phyloP scores from a whole-genome alignment of 2,113 vertebrate species.

The Xenopus tropicalis region UCB_Xtro_10.0 CM004450.2:92125501-92126000 shows the following conservation, averaged over 20 bases:
- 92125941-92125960: constrained; percentile 8
- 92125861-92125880: constrained; percentile 13
- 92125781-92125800: background rate
- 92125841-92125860: constrained; percentile 13
- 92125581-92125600: too few species aligned
- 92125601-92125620: too few species aligned
- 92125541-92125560: too few species aligned
- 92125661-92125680: background rate
- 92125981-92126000: background rate
- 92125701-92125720: background rate
- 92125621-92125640: background rate
- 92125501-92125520: too few species aligned
- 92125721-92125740: background rate
- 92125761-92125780: constrained; percentile 7
- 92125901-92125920: background rate
- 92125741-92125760: constrained; percentile 12
- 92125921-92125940: constrained; percentile 2
- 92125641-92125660: background rate
- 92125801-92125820: constrained; percentile 16
- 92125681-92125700: background rate
- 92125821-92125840: constrained; percentile 13
- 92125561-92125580: too few species aligned
- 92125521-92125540: too few species aligned
- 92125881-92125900: constrained; percentile 21
- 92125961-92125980: background rate